Conservation (phyloP, 2,113 vertebrate genomes). For the Lates calcarifer region DNA sequence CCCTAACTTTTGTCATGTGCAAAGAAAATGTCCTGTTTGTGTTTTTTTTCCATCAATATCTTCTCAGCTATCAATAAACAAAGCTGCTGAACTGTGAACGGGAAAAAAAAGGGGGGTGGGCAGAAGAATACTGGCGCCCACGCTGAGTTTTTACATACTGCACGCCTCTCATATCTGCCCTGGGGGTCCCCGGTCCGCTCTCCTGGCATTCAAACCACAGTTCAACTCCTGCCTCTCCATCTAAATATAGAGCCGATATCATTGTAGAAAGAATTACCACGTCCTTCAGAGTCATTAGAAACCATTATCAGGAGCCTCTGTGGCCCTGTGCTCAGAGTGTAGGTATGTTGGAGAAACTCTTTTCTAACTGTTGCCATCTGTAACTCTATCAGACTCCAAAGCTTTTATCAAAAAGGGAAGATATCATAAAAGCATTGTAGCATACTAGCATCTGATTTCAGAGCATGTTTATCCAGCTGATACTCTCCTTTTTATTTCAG, state of each 20-base stretch:
- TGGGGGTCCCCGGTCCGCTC: conserved; percentile 55
- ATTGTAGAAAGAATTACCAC: conserved; percentile 69
- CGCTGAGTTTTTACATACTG: conserved; percentile 56
- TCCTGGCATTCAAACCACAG: conserved; percentile 58
- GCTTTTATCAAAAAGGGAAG: conserved; percentile 21
- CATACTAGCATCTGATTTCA: neutral
- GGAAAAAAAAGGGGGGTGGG: conserved; percentile 45
- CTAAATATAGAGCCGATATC: conserved; percentile 72
- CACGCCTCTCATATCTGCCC: conserved; percentile 69
- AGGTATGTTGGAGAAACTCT: conserved; percentile 40
- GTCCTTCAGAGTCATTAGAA: conserved; percentile 73
- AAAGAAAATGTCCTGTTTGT: conserved; percentile 22
- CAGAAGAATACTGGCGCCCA: conserved; percentile 53
- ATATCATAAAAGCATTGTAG: neutral
- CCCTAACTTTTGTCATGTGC: conserved; percentile 40
- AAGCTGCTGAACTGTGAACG: conserved; percentile 44
- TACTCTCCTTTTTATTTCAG: neutral
- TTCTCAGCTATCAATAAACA: conserved; percentile 49
- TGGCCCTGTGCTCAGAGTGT: conserved; percentile 18
- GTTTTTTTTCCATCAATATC: conserved; percentile 32
- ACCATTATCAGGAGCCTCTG: conserved; percentile 55
- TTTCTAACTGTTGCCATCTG: conserved; percentile 19
- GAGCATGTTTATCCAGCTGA: neutral
- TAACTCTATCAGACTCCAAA: neutral
- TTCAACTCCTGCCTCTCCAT: conserved; percentile 56